Evolutionary conservation across 2,888 invertebrate genomes (phyloP).

Genomic region (Agriopis aurantiaria): DNA sequence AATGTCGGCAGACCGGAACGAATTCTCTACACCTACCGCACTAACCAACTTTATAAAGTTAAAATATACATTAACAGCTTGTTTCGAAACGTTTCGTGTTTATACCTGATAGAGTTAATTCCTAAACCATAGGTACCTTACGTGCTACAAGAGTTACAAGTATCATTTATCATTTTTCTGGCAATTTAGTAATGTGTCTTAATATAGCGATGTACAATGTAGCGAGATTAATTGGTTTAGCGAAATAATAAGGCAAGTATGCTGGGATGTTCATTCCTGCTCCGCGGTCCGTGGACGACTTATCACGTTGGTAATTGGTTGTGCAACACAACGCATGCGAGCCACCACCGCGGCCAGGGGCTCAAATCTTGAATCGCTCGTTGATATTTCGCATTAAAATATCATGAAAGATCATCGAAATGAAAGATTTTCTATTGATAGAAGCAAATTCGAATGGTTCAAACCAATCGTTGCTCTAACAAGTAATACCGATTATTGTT

Average conservation of each 20-base stretch:
- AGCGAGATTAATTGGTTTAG: conserved; percentile 42
- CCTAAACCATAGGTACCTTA: conserved; percentile 32
- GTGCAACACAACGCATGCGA: conserved; percentile 68
- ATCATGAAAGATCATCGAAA: too few relatives aligned
- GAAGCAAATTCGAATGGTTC: too few relatives aligned
- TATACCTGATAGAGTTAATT: conserved; percentile 41
- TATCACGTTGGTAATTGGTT: conserved; percentile 68
- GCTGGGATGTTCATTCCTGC: conserved; percentile 69
- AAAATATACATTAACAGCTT: conserved; percentile 69
- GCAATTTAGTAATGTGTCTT: conserved; percentile 47
- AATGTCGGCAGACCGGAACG: conserved; percentile 75
- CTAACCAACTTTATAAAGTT: conserved; percentile 59
- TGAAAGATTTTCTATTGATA: too few relatives aligned
- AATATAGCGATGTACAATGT: conserved; percentile 41
- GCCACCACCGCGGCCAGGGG: conserved; percentile 45
- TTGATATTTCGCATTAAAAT: too few relatives aligned
- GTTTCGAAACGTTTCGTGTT: conserved; percentile 57
- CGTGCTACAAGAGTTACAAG: conserved; percentile 24
- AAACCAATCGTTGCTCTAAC: too few relatives aligned
- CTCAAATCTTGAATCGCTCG: too few relatives aligned
- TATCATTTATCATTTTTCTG: conserved; percentile 46
- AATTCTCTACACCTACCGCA: conserved; percentile 60
- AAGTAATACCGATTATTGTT: too few relatives aligned
- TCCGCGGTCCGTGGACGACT: conserved; percentile 67
- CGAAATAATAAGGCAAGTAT: conserved; percentile 52